These are phyloP conservation scores for Hymenopus coronatus DNA, from an alignment of 2,888 invertebrate species.

Conservation along the genomic window DNA sequence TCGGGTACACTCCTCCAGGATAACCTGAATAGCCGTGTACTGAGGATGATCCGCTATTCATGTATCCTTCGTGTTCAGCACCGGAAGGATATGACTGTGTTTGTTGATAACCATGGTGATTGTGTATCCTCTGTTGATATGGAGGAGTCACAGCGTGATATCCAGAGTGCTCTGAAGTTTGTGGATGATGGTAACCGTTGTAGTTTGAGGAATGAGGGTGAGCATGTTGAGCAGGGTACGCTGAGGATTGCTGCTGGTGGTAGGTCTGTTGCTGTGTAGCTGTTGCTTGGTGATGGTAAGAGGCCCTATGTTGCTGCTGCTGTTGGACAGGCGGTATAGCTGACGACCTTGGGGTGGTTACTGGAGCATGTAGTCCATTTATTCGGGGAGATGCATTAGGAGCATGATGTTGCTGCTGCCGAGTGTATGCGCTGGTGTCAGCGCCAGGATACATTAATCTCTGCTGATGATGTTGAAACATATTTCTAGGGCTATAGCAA, in stretches of 20 bases:
- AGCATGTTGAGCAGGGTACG: conserved; percentile 41
- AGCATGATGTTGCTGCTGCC: conserved; percentile 16
- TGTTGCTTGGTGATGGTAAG: conserved; percentile 6
- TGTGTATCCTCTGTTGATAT: conserved; percentile 38
- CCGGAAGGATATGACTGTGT: conserved; percentile 40
- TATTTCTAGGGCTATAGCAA: conserved; percentile 16
- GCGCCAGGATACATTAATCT: neutral
- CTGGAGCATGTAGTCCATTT: conserved; percentile 32
- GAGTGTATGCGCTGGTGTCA: neutral
- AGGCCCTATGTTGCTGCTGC: conserved; percentile 17
- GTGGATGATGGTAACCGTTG: conserved; percentile 55
- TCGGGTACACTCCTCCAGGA: conserved; percentile 42
- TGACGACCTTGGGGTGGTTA: conserved; percentile 29
- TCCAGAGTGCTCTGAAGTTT: conserved; percentile 45
- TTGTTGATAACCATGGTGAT: conserved; percentile 37
- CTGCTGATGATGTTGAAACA: conserved; percentile 16
- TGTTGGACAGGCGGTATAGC: conserved; percentile 6
- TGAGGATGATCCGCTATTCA: conserved; percentile 40
- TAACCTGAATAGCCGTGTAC: conserved; percentile 44
- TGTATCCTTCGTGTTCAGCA: conserved; percentile 51
- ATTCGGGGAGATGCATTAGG: conserved; percentile 19
- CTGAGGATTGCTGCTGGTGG: conserved; percentile 50
- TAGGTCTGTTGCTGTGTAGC: conserved; percentile 40
- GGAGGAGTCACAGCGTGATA: conserved; percentile 34
- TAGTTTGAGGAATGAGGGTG: conserved; percentile 42